Evolutionary conservation across 2,888 invertebrate genomes (phyloP).

Genomic region (Eupithecia dodoneata): DNA sequence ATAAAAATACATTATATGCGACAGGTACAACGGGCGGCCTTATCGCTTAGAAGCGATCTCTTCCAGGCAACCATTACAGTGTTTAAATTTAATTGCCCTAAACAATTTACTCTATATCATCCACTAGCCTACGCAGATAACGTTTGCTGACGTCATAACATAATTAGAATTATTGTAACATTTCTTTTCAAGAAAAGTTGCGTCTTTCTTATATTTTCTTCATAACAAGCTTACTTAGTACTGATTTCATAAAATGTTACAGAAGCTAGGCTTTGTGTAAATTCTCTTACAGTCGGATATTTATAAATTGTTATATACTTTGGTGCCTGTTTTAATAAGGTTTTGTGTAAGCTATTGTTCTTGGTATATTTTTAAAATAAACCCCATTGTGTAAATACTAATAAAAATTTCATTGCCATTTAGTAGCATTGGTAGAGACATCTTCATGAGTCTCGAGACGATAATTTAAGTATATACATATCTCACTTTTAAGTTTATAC

Average conservation of each 20-base stretch:
- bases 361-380: background rate
- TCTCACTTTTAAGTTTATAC: background rate
- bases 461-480: background rate
- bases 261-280: constrained; percentile 12
- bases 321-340: background rate
- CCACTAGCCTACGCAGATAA: background rate
- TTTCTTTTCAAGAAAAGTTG: background rate
- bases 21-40: no score
- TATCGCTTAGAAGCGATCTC: no score
- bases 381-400: background rate
- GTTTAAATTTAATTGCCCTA: no score
- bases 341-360: background rate
- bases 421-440: background rate
- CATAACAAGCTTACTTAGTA: constrained; percentile 7
- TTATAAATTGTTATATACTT: constrained; percentile 2
- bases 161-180: background rate
- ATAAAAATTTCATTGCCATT: background rate
- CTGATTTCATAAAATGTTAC: constrained; percentile 6
- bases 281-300: background rate
- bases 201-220: background rate
- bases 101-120: no score
- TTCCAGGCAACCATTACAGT: no score
- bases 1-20: no score
- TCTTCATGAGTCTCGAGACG: background rate
- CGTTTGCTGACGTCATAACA: background rate